These are phyloP conservation scores for Siniperca chuatsi DNA, from an alignment of 2,113 vertebrate genomes.

Conservation along the genomic window DNA sequence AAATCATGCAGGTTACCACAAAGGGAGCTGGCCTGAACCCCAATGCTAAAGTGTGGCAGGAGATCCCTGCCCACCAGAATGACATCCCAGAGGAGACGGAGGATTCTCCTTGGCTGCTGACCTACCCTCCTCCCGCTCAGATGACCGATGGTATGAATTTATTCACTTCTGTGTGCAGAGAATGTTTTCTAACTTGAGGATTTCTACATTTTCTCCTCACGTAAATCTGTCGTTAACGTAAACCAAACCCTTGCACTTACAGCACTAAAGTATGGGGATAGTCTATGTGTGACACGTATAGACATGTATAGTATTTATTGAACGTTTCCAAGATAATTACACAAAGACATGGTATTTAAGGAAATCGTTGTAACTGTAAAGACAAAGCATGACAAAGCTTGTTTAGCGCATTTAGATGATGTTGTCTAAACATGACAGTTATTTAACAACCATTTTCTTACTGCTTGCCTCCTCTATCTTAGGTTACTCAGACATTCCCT, in stretches of 20 bases:
- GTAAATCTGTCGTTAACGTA: neutral
- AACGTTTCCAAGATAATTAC: constrained; percentile 5
- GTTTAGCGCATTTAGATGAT: neutral
- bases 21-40: constrained; percentile 97
- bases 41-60: constrained; percentile 98
- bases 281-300: neutral
- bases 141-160: constrained; percentile 86
- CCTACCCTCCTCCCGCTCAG: constrained; percentile 65
- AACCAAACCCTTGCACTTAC: neutral
- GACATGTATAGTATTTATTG: constrained; percentile 5
- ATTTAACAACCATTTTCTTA: constrained; percentile 31
- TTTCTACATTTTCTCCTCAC: neutral
- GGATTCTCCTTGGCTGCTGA: constrained; percentile 89
- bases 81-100: constrained; percentile 84
- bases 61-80: constrained; percentile 87
- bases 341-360: neutral
- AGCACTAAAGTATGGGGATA: neutral
- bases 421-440: constrained; percentile 26
- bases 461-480: neutral
- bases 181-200: neutral
- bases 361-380: neutral
- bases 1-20: constrained; percentile 90
- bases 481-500: constrained; percentile 71
- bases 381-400: constrained; percentile 10
- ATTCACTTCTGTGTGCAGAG: neutral